These are phyloP conservation scores for Lophotis ruficrista DNA, from an alignment of 2,113 vertebrate species.

Conservation along the genomic window DNA sequence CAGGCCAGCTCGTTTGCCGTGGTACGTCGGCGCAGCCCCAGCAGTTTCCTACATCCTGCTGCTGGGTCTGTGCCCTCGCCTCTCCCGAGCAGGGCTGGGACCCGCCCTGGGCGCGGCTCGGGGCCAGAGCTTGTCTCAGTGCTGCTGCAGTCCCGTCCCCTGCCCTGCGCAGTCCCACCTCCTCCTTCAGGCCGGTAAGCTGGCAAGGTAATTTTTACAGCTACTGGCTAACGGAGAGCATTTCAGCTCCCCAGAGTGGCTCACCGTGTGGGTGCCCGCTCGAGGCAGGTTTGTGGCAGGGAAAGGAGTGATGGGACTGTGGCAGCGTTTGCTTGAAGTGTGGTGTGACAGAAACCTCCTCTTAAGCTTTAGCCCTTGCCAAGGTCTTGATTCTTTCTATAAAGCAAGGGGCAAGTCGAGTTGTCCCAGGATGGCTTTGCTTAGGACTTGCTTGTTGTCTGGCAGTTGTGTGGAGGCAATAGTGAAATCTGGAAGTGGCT, in stretches of 20 bases:
- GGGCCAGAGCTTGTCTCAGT: not conserved
- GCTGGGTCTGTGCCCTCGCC: not conserved
- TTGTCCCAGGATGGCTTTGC: not conserved
- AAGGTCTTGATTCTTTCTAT: not conserved
- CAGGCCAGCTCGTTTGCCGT: accelerated
- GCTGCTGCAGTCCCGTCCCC: not conserved
- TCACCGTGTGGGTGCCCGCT: accelerated
- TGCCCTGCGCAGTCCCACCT: too few species aligned
- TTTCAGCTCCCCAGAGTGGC: not conserved
- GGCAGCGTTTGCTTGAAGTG: not conserved
- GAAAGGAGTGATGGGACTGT: not conserved
- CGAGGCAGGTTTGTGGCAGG: not conserved
- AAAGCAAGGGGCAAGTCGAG: not conserved
- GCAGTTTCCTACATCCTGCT: not conserved
- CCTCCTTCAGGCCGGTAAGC: not conserved
- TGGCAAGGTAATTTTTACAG: not conserved
- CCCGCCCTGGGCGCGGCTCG: not conserved
- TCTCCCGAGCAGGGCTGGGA: not conserved
- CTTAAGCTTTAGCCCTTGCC: not conserved
- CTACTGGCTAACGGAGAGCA: not conserved
- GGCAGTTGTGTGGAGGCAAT: not conserved
- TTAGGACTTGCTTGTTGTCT: not conserved
- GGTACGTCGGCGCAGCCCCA: not conserved
- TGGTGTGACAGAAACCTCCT: not conserved
- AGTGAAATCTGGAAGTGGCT: not conserved